These are phyloP conservation scores for Darevskia nairensis DNA, from an alignment of 2,797 vertebrate species.

Conservation along the genomic window DNA sequence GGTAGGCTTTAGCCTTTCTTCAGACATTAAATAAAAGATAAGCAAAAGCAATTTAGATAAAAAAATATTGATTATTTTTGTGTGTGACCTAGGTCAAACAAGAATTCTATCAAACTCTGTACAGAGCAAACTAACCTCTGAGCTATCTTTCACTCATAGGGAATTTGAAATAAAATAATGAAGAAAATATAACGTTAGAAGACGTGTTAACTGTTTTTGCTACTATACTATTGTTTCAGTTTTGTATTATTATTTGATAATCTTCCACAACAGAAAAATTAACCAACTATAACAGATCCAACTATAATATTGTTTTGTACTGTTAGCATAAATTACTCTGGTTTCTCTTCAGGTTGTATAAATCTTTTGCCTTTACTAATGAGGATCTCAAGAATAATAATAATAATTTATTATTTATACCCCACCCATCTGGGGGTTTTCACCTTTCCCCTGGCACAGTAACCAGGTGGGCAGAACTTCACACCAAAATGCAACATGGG, in stretches of 20 bases:
- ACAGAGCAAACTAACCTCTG: conserved; percentile 39
- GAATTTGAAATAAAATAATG: background rate
- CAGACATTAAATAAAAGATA: conserved; percentile 59
- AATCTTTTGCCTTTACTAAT: background rate
- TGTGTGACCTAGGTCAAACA: conserved; percentile 51
- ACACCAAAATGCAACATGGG: background rate
- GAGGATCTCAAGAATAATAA: background rate
- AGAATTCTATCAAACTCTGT: conserved; percentile 43
- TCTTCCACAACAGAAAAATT: too few relatives aligned
- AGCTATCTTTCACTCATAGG: conserved; percentile 8
- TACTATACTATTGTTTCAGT: background rate
- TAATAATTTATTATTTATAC: too few relatives aligned
- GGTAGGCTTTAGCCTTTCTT: conserved; percentile 42
- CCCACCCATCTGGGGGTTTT: too few relatives aligned
- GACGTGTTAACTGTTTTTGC: background rate
- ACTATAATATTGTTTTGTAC: background rate
- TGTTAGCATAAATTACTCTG: background rate
- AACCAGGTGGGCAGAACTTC: background rate
- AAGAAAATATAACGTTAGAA: background rate
- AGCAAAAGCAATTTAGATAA: conserved; percentile 70
- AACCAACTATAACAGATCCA: background rate
- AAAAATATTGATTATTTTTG: conserved; percentile 69
- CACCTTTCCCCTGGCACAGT: background rate
- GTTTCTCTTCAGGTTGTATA: too few relatives aligned
- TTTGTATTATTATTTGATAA: background rate